Conservation (phyloP, 2,113 vertebrate species). For the Scolopax mira region DNA sequence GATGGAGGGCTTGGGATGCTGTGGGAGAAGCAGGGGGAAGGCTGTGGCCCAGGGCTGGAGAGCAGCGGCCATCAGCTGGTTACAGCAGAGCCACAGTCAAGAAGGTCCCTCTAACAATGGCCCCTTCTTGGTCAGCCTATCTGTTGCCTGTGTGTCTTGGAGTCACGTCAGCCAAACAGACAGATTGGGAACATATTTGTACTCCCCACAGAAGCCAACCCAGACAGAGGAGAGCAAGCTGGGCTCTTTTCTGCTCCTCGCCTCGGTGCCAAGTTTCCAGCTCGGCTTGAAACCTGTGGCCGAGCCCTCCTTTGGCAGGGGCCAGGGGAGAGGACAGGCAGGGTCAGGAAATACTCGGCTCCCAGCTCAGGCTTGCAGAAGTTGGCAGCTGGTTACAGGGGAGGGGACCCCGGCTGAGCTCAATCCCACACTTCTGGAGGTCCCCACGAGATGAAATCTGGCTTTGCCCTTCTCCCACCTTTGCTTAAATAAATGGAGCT, state of each 20-base stretch:
- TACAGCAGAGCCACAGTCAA: neutral
- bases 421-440: neutral
- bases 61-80: neutral
- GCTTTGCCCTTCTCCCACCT: neutral
- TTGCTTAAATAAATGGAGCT: rapidly evolving
- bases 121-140: slow-evolving; percentile 39
- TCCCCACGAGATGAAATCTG: neutral
- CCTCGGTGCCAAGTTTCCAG: slow-evolving; percentile 24
- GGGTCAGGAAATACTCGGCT: neutral
- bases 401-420: neutral
- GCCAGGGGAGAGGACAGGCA: neutral
- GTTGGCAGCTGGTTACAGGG: neutral
- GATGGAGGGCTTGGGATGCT: neutral
- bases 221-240: slow-evolving; percentile 34
- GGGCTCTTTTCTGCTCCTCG: slow-evolving; percentile 13
- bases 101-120: slow-evolving; percentile 46
- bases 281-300: slow-evolving; percentile 8
- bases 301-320: neutral
- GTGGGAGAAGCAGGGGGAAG: neutral
- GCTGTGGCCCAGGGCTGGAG: neutral
- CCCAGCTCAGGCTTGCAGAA: neutral
- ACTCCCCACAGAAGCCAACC: slow-evolving; percentile 43
- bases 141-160: slow-evolving; percentile 45
- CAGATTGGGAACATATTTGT: slow-evolving; percentile 59
- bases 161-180: slow-evolving; percentile 6